These are phyloP conservation scores for Triops cancriformis DNA, from an alignment of 1,140 invertebrate species.

Conservation along the genomic window DNA sequence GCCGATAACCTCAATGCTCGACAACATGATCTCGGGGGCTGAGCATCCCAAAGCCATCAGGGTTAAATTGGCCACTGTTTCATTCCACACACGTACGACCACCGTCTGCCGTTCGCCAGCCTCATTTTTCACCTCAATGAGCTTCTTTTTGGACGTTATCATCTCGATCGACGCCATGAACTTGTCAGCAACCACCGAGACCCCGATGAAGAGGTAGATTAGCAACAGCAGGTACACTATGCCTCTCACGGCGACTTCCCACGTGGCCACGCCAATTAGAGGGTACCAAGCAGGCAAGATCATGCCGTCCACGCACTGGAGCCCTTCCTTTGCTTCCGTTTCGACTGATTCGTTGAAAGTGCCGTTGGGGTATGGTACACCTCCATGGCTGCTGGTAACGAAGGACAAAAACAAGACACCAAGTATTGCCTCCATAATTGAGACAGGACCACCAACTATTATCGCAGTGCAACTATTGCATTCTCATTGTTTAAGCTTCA, in stretches of 20 bases:
- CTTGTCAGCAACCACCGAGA: constrained; percentile 46
- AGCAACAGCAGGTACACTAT: constrained; percentile 38
- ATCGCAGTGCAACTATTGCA: not conserved
- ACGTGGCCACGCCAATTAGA: constrained; percentile 17
- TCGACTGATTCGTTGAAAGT: not conserved
- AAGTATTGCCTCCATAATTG: not conserved
- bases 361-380: not conserved
- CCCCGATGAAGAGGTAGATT: constrained; percentile 45
- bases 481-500: too few relatives aligned
- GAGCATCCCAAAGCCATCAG: constrained; percentile 47
- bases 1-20: constrained; percentile 42
- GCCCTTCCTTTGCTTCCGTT: not conserved
- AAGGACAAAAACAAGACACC: not conserved
- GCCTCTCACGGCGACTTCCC: constrained; percentile 22
- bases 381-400: not conserved
- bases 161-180: constrained; percentile 49
- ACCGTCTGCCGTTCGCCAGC: constrained; percentile 42
- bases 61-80: constrained; percentile 47
- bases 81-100: constrained; percentile 44
- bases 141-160: constrained; percentile 47
- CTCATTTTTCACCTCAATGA: constrained; percentile 41
- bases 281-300: constrained; percentile 25
- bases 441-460: not conserved
- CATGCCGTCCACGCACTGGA: constrained; percentile 20
- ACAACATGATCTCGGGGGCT: constrained; percentile 46